Conservation (phyloP, 2,888 invertebrate species). For the Hesperia comma region DNA sequence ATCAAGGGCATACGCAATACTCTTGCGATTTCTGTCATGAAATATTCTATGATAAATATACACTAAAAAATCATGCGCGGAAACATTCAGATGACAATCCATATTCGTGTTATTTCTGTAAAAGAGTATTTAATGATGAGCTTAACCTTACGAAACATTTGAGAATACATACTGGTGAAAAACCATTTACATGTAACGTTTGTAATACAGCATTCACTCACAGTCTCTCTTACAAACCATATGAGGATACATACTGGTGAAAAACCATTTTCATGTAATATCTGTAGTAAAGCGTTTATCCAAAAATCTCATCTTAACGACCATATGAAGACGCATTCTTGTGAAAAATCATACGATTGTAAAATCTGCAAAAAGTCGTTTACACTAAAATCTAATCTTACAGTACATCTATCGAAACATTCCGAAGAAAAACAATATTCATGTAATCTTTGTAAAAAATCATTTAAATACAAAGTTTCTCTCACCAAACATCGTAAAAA, state of each 20-base stretch:
- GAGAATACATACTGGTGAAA: background rate
- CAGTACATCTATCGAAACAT: too few species aligned
- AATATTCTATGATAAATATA: too few species aligned
- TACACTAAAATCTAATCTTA: background rate
- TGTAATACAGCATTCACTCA: background rate
- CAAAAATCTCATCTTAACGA: too few species aligned
- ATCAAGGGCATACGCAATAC: too few species aligned
- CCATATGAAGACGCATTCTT: too few species aligned
- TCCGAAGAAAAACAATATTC: too few species aligned
- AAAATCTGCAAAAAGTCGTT: background rate
- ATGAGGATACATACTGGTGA: background rate
- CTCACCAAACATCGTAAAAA: background rate
- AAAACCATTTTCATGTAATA: too few species aligned
- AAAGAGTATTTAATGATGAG: background rate
- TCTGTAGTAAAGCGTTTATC: too few species aligned
- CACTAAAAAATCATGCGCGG: background rate
- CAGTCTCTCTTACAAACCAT: background rate
- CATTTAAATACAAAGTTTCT: background rate
- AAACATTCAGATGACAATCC: slow-evolving; percentile 5
- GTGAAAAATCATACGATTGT: background rate
- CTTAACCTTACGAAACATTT: background rate
- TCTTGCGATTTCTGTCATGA: too few species aligned
- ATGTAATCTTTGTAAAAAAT: background rate
- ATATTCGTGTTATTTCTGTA: background rate
- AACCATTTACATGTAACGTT: background rate